Evolutionary conservation across 2,888 invertebrate genomes (phyloP), one percentile per base, ranked within the genome.

Genomic region (Philereme transversata): DNA sequence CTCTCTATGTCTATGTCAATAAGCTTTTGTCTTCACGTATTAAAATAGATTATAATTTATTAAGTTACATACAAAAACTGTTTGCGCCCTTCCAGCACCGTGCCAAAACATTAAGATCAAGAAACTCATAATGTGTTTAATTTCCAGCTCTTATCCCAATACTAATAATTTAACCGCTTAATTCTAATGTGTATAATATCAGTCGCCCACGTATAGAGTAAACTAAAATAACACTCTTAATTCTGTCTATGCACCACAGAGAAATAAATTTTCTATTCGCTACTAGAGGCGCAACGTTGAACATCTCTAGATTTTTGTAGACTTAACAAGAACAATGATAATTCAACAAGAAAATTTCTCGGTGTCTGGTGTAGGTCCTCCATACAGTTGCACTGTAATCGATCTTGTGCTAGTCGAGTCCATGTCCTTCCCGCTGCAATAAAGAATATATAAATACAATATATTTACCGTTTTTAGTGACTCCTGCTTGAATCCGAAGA

Each of bases 171-270:
- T 50, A 50, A 45, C 44, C 44, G 40, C 40, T 50, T 50, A 22
- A 44, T 50, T 35, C 22, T 58, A 52, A 49, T 50, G 49, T 56
- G 43, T 56, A 56, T 43, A 44, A 58, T 51, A 45, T 48, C 52
- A 51, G 52, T 49, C 61, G 57, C 67, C 69, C 60, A 68, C 69
- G 62, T 4, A 49, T 60, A 38, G 51, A 40, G 41, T 34, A 56
- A 51, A 62, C 64, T 5, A 59, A 66, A 66, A 70, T 66, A 69
- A 62, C 54, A 51, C 33, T 53, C 56, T 52, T 57, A 60, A 56
- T 55, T 59, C 38, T 53, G 60, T 51, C 60, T 60, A 41, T 41
- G 4, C 5, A 5, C 0, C 54, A 36, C 41, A 54, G 60, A 60
- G 45, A 7, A 22, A 35, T 38, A 5, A 6, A 6, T 49, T 34